A percentile compares a stretch with the other conserved stretches of the same genome.
Evolutionary conservation across 2,888 invertebrate species (phyloP).

Genomic region (Nomada fucata): DNA sequence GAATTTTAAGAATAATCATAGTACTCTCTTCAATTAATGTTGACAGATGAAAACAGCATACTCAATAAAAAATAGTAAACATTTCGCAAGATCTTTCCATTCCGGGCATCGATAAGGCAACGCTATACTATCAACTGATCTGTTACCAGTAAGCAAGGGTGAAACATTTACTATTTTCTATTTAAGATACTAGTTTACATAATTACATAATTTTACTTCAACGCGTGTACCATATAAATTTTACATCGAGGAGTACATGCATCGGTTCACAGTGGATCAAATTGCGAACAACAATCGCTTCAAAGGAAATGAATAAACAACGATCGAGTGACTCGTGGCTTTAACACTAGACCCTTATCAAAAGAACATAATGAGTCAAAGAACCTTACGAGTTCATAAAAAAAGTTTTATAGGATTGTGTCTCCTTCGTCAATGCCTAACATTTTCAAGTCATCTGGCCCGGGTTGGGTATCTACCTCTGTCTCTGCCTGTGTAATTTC

Average conservation of each 20-base stretch:
- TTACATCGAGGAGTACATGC: constrained; percentile 18
- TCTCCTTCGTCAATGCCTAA: constrained; percentile 94
- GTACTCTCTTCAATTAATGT: not conserved
- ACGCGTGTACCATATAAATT: constrained; percentile 27
- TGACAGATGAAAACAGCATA: constrained; percentile 21
- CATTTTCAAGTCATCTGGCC: constrained; percentile 92
- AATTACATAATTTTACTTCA: constrained; percentile 27
- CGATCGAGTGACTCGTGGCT: not conserved
- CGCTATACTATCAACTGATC: not conserved
- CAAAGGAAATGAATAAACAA: not conserved
- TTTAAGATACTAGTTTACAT: constrained; percentile 42
- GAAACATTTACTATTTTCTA: constrained; percentile 52
- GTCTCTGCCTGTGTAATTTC: constrained; percentile 81
- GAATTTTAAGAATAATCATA: not conserved
- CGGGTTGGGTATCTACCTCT: constrained; percentile 82
- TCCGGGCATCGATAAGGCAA: not conserved
- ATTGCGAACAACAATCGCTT: not conserved
- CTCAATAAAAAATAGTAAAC: constrained; percentile 53
- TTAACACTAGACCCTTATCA: constrained; percentile 17
- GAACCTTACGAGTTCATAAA: constrained; percentile 8
- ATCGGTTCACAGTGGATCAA: constrained; percentile 14
- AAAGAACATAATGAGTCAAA: constrained; percentile 6
- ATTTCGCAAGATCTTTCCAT: not conserved
- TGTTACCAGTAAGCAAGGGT: not conserved
- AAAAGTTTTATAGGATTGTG: constrained; percentile 80